Conservation (phyloP, 2,797 vertebrate genomes). For the Acanthornis magna region DNA sequence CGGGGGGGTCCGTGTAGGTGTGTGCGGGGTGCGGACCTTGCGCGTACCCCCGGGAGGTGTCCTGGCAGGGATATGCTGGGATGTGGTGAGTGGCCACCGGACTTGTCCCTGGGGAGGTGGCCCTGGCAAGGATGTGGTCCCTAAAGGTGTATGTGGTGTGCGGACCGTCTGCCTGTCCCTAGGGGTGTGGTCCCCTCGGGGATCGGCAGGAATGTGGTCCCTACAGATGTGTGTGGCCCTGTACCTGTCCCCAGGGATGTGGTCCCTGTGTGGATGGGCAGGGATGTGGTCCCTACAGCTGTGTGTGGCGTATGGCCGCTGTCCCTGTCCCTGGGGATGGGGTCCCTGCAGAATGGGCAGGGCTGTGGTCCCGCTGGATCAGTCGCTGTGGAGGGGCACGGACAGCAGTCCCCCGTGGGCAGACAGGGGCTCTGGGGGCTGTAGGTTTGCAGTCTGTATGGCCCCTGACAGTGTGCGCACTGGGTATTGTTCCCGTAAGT, state of each 20-base stretch:
- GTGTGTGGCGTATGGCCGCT: too few relatives aligned
- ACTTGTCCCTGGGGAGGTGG: neutral
- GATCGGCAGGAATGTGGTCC: neutral
- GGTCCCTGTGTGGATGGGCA: neutral
- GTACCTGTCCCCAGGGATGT: neutral
- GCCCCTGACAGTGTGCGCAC: fast-evolving
- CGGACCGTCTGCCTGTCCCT: fast-evolving
- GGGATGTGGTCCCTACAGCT: fast-evolving
- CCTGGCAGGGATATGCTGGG: neutral
- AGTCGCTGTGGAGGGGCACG: neutral
- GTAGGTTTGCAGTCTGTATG: neutral
- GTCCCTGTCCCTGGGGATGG: neutral
- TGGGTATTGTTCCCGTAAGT: fast-evolving
- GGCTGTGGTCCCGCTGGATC: neutral
- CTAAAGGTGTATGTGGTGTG: neutral
- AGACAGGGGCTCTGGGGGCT: fast-evolving
- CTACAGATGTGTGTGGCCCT: neutral
- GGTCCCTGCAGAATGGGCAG: neutral
- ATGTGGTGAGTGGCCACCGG: neutral
- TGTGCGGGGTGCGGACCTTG: neutral
- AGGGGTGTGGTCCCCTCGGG: too few relatives aligned
- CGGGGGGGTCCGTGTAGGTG: too few relatives aligned
- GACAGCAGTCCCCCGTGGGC: neutral
- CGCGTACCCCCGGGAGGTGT: fast-evolving
- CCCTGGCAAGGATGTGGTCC: neutral